Percentiles rank a stretch among this genome's conserved stretches.
Evolutionary conservation across 2,888 invertebrate genomes (phyloP).

Genomic region (Pachydiplax longipennis): DNA sequence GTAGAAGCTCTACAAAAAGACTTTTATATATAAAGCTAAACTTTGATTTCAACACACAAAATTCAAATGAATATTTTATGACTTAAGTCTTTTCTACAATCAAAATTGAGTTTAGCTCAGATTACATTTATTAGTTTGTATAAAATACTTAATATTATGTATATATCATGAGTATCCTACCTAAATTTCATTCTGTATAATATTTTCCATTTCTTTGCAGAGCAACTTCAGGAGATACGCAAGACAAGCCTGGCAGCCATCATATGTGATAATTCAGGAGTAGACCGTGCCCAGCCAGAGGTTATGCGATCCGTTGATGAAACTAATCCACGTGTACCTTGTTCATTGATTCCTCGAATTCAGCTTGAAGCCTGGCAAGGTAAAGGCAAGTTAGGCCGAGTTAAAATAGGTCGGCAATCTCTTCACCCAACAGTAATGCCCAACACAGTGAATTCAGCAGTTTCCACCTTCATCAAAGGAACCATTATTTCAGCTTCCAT

Average conservation of each 20-base stretch:
- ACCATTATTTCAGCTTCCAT: background rate
- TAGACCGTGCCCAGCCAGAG: slow-evolving; percentile 69
- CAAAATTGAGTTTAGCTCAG: too few relatives aligned
- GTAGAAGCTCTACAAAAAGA: too few relatives aligned
- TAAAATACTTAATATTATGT: too few relatives aligned
- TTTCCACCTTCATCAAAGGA: background rate
- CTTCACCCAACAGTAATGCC: background rate
- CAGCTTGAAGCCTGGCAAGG: slow-evolving; percentile 68
- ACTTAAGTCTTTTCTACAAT: too few relatives aligned
- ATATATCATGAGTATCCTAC: too few relatives aligned
- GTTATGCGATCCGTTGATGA: slow-evolving; percentile 71
- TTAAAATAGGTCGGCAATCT: background rate
- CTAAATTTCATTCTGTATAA: too few relatives aligned
- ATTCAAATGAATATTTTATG: too few relatives aligned
- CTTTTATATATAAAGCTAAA: too few relatives aligned
- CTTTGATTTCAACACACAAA: too few relatives aligned
- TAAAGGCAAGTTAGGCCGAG: slow-evolving; percentile 2
- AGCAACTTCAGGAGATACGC: slow-evolving; percentile 82
- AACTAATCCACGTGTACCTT: slow-evolving; percentile 70
- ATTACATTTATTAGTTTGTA: too few relatives aligned
- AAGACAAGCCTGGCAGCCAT: slow-evolving; percentile 76
- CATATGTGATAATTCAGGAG: slow-evolving; percentile 80
- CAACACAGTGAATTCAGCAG: background rate
- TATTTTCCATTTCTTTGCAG: slow-evolving; percentile 57
- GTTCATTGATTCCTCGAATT: slow-evolving; percentile 67